phyloP scores from a whole-genome alignment of 1,140 invertebrate species.

The Pseudomyrmex concolor region DNA sequence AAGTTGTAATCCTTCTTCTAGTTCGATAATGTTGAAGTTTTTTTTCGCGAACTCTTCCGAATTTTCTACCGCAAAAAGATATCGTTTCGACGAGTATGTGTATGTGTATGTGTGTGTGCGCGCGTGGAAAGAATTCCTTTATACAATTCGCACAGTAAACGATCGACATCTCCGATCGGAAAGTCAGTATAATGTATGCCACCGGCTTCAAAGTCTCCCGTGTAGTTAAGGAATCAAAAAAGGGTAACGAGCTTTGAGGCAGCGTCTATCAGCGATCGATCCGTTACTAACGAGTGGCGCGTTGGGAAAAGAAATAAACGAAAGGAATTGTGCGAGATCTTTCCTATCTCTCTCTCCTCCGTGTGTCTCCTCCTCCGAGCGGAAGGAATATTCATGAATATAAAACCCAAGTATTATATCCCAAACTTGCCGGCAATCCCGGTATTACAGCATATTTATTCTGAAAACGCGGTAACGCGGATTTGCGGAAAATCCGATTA shows the following conservation, averaged over 20 bases:
- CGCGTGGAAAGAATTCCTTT: background rate
- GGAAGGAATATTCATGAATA: no score
- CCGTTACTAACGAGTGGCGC: constrained; percentile 56
- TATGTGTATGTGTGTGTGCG: no score
- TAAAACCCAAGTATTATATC: no score
- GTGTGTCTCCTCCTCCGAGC: no score
- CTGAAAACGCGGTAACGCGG: no score
- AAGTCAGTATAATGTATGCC: constrained; percentile 37
- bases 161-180: constrained; percentile 25
- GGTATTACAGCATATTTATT: no score
- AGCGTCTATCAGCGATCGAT: constrained; percentile 61
- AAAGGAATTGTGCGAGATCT: background rate
- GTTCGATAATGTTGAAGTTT: no score
- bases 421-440: no score
- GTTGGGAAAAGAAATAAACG: background rate
- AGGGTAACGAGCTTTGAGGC: constrained; percentile 54
- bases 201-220: constrained; percentile 10
- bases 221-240: constrained; percentile 54
- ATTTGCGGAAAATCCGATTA: background rate
- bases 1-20: no score
- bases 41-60: no score
- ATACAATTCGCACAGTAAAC: background rate
- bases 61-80: no score
- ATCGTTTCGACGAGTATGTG: background rate
- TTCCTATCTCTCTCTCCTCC: background rate